These are phyloP conservation scores for Meda fulgida DNA, from an alignment of 2,797 vertebrate species.

Conservation along the genomic window DNA sequence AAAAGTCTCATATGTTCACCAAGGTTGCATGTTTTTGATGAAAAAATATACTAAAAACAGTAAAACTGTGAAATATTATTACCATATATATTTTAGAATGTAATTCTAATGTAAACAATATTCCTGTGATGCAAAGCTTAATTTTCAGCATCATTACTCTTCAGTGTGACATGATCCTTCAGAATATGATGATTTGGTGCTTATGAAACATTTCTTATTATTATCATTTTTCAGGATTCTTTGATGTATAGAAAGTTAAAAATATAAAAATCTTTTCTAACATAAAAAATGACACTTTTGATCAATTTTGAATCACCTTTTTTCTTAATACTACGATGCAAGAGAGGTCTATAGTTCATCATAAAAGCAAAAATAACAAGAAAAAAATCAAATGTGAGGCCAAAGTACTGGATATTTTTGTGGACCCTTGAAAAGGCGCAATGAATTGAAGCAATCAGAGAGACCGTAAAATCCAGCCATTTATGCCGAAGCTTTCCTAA, in stretches of 20 bases:
- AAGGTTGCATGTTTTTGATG: neutral
- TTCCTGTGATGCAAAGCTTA: neutral
- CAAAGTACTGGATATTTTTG: slow-evolving; percentile 10
- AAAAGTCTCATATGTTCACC: neutral
- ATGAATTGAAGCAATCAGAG: slow-evolving; percentile 36
- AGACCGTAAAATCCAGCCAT: slow-evolving; percentile 32
- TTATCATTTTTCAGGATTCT: no score
- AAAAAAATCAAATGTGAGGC: neutral
- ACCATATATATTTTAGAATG: neutral
- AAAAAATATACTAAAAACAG: neutral
- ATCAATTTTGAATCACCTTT: neutral
- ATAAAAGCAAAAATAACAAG: neutral
- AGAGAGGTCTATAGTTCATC: neutral
- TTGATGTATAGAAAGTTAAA: no score
- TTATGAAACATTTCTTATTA: neutral
- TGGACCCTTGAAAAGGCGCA: neutral
- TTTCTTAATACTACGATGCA: neutral
- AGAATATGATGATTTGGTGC: neutral
- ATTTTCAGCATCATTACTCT: neutral
- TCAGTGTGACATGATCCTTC: neutral
- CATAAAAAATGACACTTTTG: neutral
- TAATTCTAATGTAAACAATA: neutral
- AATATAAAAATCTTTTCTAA: no score
- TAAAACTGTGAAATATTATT: neutral
- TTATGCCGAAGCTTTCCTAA: slow-evolving; percentile 38